phyloP scores from a whole-genome alignment of 37 sponge, comb jelly and placozoan genomes.

The Geodia barretti region DNA sequence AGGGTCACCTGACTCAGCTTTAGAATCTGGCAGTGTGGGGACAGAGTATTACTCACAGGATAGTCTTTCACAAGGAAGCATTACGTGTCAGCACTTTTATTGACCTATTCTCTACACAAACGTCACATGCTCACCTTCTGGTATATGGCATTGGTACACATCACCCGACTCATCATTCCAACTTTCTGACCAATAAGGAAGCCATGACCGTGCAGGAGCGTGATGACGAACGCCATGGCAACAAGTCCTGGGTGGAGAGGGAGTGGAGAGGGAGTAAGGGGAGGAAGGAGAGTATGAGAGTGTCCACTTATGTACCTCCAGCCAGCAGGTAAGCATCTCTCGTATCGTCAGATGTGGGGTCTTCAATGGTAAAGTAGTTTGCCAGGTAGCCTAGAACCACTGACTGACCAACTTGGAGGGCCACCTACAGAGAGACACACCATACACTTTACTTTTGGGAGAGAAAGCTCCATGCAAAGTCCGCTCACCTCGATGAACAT shows the following conservation, averaged over 20 bases:
- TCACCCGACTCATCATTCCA: constrained; percentile 57
- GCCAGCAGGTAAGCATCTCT: constrained; percentile 71
- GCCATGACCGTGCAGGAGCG: constrained; percentile 33
- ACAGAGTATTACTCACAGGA: too few species aligned
- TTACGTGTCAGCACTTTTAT: neutral
- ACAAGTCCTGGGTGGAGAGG: constrained; percentile 33
- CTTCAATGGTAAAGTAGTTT: constrained; percentile 51
- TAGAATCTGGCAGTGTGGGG: constrained; percentile 47
- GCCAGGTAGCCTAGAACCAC: constrained; percentile 56
- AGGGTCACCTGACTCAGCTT: constrained; percentile 60
- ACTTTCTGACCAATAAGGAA: constrained; percentile 37
- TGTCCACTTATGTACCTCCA: constrained; percentile 18
- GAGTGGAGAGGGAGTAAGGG: neutral
- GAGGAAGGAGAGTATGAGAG: too few species aligned
- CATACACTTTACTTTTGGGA: neutral
- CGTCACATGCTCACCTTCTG: constrained; percentile 69
- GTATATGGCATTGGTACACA: constrained; percentile 52
- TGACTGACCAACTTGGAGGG: constrained; percentile 45
- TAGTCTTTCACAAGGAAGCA: too few species aligned
- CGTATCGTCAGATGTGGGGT: constrained; percentile 26
- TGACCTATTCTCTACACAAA: too few species aligned
- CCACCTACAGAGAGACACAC: constrained; percentile 15
- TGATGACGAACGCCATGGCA: constrained; percentile 5
- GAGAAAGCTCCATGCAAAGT: neutral
- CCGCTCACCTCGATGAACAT: constrained; percentile 31